These are phyloP conservation scores for Drosophila lutescens DNA, from an alignment of 2,888 invertebrate species.

Conservation along the genomic window DNA sequence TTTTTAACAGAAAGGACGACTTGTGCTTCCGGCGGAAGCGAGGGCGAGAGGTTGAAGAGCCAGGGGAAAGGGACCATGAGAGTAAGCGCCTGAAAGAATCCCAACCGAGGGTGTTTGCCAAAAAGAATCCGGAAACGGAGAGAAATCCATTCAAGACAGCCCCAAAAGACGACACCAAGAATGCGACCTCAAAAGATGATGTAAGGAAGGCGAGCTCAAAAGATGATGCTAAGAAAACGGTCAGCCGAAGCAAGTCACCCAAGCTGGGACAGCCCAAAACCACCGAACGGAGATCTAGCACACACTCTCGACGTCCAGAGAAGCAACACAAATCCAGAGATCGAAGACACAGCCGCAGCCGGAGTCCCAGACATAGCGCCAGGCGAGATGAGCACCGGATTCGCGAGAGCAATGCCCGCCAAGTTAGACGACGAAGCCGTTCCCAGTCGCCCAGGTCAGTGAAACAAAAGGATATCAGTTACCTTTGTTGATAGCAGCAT, in stretches of 20 bases:
- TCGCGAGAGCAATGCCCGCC: constrained; percentile 1
- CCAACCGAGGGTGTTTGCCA: neutral
- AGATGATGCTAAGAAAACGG: neutral
- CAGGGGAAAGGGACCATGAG: neutral
- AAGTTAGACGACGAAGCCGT: constrained; percentile 17
- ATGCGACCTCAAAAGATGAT: neutral
- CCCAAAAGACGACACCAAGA: neutral
- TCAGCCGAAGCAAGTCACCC: constrained; percentile 14
- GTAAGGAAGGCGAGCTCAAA: neutral
- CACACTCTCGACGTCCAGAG: neutral
- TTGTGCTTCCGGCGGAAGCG: constrained; percentile 79
- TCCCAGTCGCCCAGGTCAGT: constrained; percentile 50
- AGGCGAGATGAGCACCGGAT: constrained; percentile 2
- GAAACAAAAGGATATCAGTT: neutral
- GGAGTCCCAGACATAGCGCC: constrained; percentile 27
- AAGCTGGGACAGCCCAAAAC: neutral
- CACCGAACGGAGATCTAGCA: constrained; percentile 2
- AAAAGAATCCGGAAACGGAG: neutral
- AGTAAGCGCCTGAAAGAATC: constrained; percentile 2
- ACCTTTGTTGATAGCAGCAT: constrained; percentile 12
- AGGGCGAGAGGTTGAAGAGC: constrained; percentile 2
- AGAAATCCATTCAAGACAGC: constrained; percentile 12
- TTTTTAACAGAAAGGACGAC: constrained; percentile 76
- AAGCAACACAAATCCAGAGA: constrained; percentile 6
- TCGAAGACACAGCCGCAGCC: constrained; percentile 26